phyloP scores from a whole-genome alignment of 2,113 vertebrate species.

The Grantiella picta region DNA sequence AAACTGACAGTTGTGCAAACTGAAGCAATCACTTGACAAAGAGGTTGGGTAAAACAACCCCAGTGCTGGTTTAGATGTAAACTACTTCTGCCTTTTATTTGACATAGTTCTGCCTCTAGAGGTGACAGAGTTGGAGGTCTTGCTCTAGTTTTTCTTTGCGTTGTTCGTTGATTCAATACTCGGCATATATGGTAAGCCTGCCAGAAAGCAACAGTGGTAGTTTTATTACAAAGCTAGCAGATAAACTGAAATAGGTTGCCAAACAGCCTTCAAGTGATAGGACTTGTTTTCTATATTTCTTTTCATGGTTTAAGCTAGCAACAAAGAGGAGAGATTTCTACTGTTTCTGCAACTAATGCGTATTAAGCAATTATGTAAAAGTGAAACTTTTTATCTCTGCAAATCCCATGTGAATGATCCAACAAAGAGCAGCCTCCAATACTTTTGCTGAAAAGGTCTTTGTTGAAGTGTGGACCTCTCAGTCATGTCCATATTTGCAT shows the following conservation, averaged over 20 bases:
- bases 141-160: neutral
- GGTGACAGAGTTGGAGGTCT: neutral
- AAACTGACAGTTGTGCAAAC: neutral
- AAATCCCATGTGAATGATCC: neutral
- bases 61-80: neutral
- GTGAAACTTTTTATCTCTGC: neutral
- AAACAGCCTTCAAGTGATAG: neutral
- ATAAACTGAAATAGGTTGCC: neutral
- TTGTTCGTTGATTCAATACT: neutral
- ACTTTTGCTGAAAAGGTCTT: neutral
- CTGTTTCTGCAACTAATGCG: neutral
- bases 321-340: neutral
- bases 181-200: neutral
- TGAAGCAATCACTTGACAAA: neutral
- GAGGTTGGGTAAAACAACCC: neutral
- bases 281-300: neutral
- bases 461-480: neutral
- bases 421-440: neutral
- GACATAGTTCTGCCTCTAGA: neutral
- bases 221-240: neutral
- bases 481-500: neutral
- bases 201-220: neutral
- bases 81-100: neutral
- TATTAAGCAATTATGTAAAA: neutral
- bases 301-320: neutral